A percentile compares a stretch with the other conserved stretches of the same genome.
phyloP scores from a whole-genome alignment of 2,113 vertebrate species.

The Anser cygnoides region DNA sequence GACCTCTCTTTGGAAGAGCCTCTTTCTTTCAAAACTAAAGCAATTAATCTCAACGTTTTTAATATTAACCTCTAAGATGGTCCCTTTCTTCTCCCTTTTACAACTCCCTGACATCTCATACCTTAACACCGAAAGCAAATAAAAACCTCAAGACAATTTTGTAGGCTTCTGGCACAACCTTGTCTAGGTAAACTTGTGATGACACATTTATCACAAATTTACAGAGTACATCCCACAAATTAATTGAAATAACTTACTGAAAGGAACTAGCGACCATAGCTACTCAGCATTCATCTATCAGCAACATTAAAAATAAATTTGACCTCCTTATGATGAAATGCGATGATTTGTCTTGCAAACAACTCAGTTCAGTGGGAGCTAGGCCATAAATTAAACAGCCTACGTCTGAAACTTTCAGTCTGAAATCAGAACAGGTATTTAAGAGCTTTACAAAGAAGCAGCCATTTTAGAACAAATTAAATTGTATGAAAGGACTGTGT shows the following conservation, averaged over 20 bases:
- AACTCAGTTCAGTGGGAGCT: neutral
- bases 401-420: neutral
- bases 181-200: neutral
- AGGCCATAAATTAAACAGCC: neutral
- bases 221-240: neutral
- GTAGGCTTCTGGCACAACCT: neutral
- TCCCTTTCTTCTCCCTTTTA: neutral
- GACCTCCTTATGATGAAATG: neutral
- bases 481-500: neutral
- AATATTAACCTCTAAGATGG: neutral
- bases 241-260: neutral
- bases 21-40: neutral
- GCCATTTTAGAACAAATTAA: neutral
- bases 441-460: neutral
- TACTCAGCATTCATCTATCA: neutral
- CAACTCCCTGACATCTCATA: neutral
- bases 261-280: neutral
- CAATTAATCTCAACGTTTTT: neutral
- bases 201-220: neutral
- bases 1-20: neutral
- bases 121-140: neutral
- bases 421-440: neutral
- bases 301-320: slow-evolving; percentile 23
- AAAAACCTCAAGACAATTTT: neutral
- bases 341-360: neutral